Base-by-base conservation (phyloP, 2,797 vertebrate species). In the Hyperoplus lanceolatus region DNA sequence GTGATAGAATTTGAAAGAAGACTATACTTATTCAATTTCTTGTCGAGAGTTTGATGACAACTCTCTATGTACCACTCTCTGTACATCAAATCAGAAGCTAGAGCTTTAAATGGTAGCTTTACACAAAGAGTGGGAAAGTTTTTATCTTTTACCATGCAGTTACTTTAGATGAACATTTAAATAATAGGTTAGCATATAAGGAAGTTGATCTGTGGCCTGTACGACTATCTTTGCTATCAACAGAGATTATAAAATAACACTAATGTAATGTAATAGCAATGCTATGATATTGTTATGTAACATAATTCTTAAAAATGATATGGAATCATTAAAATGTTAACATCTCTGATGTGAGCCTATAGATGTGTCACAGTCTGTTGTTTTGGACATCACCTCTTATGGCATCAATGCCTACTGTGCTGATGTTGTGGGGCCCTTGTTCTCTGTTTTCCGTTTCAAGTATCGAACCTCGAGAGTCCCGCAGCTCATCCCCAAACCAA, bases 381-480 rank as follows among this genome's bases (percentile, higher is more conserved):
- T 11, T 50, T 36, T 39, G 18, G 3, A 29, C 29, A 56, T 14
- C 18, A n/a, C 61, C n/a, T 70, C 12, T 53, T 5, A 13, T 59
- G 8, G 1, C 10, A 1, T 54, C 10, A 1, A 29, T 42, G 0
- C 45, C 54, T 1, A 39, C 45, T 83, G 5, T 11, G 11, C 48
- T 76, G 41, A 73, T 41, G 8, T 39, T 7, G 13, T 5, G 42
- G 9, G 29, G 29, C 29, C 29, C 38, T 49, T 59, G 41, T 43
- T 16, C 8, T 84, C 42, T 56, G n/a, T 36, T 77, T 81, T 60
- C 42, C 3, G 29, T 77, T 80, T 83, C 70, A 87, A 99, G 98
- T 99, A 99, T 89, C 97, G 97, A 80, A 99, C 97, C 83, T 97
- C 95, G 86, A 97, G 94, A 59, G 96, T 96, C 12, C 93, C 97